Evolutionary conservation across 1,140 invertebrate species (phyloP).

Genomic region (Copidosoma floridanum): DNA sequence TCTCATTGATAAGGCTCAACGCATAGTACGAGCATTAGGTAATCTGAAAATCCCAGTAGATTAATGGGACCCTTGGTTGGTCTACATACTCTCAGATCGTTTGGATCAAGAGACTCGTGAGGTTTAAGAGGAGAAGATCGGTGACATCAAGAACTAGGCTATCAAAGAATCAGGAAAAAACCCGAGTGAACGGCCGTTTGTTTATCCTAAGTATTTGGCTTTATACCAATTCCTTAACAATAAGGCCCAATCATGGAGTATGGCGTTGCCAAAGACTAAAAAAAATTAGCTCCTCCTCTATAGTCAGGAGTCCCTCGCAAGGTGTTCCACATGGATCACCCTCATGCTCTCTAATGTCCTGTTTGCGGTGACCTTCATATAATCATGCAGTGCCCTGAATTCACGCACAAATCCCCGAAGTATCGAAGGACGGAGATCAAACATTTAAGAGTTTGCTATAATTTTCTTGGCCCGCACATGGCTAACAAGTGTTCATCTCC

Average conservation of each 20-base stretch:
- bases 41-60: too few relatives aligned
- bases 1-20: too few relatives aligned
- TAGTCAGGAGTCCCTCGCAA: too few relatives aligned
- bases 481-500: background rate
- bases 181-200: too few relatives aligned
- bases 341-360: too few relatives aligned
- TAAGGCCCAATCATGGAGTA: background rate
- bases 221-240: background rate
- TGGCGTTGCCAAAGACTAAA: too few relatives aligned
- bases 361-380: too few relatives aligned
- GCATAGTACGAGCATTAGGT: too few relatives aligned
- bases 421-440: background rate
- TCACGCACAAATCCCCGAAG: background rate
- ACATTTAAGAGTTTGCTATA: background rate
- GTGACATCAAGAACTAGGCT: background rate
- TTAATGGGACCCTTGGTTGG: background rate
- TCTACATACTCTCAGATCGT: background rate
- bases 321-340: too few relatives aligned
- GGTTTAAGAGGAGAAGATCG: background rate
- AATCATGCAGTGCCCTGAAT: too few relatives aligned
- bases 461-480: background rate
- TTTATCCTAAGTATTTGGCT: background rate
- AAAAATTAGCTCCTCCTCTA: too few relatives aligned
- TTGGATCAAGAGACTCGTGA: conserved; percentile 5
- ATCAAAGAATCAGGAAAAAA: too few relatives aligned